A percentile compares a stretch with the other conserved stretches of the same genome.
Conservation (phyloP, 2,113 vertebrate genomes). For the Delphinus delphis region DNA sequence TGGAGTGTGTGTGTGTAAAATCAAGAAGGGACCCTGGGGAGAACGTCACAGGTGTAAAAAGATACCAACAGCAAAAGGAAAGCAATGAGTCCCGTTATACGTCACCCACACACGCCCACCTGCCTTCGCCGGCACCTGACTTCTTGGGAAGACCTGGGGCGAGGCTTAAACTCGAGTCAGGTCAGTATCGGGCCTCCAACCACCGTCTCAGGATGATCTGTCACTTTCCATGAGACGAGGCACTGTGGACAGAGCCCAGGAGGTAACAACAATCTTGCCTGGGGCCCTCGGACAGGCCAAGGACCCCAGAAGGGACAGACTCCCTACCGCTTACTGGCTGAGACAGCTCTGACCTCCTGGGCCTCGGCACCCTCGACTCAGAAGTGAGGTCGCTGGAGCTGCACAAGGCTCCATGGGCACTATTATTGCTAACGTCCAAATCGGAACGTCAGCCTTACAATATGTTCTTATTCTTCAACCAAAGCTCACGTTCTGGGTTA, state of each 20-base stretch:
- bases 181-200: background rate
- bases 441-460: background rate
- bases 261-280: background rate
- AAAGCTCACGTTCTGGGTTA: background rate
- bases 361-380: background rate
- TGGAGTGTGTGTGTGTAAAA: background rate
- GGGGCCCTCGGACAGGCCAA: background rate
- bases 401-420: background rate
- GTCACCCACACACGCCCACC: accelerated
- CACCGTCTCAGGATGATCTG: background rate
- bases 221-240: background rate
- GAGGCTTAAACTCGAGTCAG: background rate
- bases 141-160: background rate
- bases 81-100: accelerated
- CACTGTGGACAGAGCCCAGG: background rate
- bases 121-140: background rate
- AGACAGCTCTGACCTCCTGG: background rate
- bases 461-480: background rate
- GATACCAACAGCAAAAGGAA: background rate
- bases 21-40: background rate
- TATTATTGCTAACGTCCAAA: background rate
- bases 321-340: no score
- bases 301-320: background rate
- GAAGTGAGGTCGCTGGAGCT: background rate
- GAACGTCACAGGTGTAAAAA: background rate